These are phyloP conservation scores for Spinibarbus caldwelli DNA, from an alignment of 2,797 vertebrate species.

Conservation along the genomic window DNA sequence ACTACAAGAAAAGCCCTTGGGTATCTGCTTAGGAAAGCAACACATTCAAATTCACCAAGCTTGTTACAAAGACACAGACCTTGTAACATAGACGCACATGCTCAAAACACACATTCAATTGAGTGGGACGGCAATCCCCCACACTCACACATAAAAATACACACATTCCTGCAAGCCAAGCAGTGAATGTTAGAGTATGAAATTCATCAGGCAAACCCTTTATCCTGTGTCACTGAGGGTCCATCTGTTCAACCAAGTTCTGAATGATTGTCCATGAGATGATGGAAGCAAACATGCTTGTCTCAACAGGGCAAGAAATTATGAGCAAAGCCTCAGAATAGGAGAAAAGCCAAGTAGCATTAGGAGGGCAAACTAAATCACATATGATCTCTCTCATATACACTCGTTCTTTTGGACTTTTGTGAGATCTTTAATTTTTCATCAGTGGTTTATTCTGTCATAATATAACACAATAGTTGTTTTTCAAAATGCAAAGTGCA, in stretches of 20 bases:
- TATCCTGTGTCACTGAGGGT: constrained; percentile 25
- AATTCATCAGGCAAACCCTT: constrained; percentile 31
- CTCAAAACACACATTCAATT: constrained; percentile 4
- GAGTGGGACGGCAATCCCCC: background rate
- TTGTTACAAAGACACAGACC: background rate
- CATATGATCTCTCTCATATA: constrained; percentile 11
- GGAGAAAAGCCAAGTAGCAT: background rate
- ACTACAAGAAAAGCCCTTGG: background rate
- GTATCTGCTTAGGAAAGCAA: background rate
- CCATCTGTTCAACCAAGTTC: constrained; percentile 39
- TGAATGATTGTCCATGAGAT: constrained; percentile 44
- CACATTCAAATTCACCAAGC: background rate
- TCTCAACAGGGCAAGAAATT: constrained; percentile 24
- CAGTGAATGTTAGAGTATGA: constrained; percentile 2
- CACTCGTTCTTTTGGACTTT: background rate
- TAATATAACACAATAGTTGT: background rate
- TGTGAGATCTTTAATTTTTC: background rate
- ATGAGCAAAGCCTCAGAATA: constrained; percentile 18
- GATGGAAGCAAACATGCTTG: constrained; percentile 37
- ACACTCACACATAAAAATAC: constrained; percentile 3
- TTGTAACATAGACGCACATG: background rate
- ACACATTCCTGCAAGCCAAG: constrained; percentile 8
- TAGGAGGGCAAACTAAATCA: constrained; percentile 11
- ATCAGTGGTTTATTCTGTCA: background rate
- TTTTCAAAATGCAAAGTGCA: background rate